A percentile compares a stretch with the other conserved stretches of the same genome.
These are phyloP conservation scores for Zootoca vivipara DNA, from an alignment of 2,113 vertebrate genomes.

Conservation along the genomic window DNA sequence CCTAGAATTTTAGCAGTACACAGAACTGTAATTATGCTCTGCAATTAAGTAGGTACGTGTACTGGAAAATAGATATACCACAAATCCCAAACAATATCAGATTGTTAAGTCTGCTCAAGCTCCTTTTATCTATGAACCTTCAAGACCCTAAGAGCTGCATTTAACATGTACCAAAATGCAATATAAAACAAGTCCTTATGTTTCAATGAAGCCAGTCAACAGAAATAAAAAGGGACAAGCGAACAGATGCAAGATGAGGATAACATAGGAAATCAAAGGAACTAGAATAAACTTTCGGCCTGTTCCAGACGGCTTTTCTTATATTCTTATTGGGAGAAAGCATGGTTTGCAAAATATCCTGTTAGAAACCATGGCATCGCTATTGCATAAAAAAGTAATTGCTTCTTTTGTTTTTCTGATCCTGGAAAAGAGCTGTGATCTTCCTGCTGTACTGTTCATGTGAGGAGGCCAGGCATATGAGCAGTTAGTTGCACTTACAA, in stretches of 20 bases:
- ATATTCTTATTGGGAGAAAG: background rate
- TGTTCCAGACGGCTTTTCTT: too few relatives aligned
- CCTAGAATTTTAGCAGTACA: background rate
- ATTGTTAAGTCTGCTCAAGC: background rate
- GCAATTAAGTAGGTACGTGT: background rate
- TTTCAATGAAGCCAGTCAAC: background rate
- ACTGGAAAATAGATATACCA: background rate
- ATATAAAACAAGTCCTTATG: background rate
- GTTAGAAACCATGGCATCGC: background rate
- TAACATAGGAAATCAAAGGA: background rate
- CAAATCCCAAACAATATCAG: background rate
- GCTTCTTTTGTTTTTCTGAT: background rate
- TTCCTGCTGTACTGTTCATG: background rate
- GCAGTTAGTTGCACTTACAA: background rate
- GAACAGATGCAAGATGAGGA: background rate
- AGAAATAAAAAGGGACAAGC: background rate
- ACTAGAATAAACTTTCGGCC: background rate
- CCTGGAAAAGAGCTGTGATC: background rate
- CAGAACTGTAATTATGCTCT: background rate
- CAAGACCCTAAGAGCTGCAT: background rate
- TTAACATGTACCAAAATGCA: background rate
- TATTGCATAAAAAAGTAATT: background rate
- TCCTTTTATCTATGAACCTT: background rate
- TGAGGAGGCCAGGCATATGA: background rate
- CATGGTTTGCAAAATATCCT: background rate